Evolutionary conservation across 2,113 vertebrate species (phyloP).

Genomic region (Acanthisitta chloris): DNA sequence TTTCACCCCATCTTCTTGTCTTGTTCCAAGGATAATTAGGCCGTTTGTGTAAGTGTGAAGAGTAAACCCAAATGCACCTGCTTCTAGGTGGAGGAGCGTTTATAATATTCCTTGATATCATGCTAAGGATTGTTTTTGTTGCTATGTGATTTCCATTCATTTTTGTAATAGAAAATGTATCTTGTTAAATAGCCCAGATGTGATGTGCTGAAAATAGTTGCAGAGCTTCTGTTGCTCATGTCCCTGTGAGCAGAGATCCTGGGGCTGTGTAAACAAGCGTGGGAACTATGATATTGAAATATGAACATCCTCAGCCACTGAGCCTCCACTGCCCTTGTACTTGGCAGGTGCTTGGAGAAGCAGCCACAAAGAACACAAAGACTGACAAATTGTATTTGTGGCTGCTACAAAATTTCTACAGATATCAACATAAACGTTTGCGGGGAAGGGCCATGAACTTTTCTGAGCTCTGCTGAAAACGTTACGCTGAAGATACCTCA

Average conservation of each 20-base stretch:
- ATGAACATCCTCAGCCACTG: not conserved
- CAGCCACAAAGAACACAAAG: not conserved
- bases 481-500: not conserved
- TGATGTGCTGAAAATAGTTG: not conserved
- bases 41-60: not conserved
- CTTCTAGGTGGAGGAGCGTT: not conserved
- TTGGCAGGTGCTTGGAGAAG: not conserved
- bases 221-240: accelerated
- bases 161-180: not conserved
- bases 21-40: not conserved
- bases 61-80: not conserved
- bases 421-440: not conserved
- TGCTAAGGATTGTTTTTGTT: not conserved
- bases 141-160: not conserved
- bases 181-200: not conserved
- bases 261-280: not conserved
- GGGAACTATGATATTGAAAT: not conserved
- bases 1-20: not conserved
- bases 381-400: not conserved
- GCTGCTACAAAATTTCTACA: not conserved
- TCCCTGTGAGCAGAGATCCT: not conserved
- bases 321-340: not conserved
- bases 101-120: not conserved
- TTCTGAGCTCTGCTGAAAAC: not conserved
- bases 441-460: not conserved